These are phyloP conservation scores for Timema podura DNA, from an alignment of 2,888 invertebrate genomes.

Conservation along the genomic window DNA sequence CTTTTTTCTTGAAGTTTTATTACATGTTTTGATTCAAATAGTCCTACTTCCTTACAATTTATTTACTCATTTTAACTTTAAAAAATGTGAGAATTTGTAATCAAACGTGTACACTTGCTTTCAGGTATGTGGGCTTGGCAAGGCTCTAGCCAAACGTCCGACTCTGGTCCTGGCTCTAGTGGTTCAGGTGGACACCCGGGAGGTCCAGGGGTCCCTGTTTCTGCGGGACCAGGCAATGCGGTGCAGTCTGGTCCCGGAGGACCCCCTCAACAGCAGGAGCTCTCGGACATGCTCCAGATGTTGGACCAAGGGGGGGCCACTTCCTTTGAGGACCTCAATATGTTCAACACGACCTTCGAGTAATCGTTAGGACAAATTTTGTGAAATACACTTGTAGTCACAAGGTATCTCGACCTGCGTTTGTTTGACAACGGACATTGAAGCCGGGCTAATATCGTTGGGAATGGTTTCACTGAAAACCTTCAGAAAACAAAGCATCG, in stretches of 20 bases:
- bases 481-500: too few species aligned
- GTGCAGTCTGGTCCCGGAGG: constrained; percentile 42
- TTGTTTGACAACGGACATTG: too few species aligned
- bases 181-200: constrained; percentile 38
- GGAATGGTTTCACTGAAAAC: too few species aligned
- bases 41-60: too few species aligned
- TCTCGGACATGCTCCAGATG: constrained; percentile 92
- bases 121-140: constrained; percentile 80
- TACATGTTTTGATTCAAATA: too few species aligned
- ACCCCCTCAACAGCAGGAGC: constrained; percentile 63
- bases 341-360: constrained; percentile 82
- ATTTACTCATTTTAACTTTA: too few species aligned
- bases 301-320: constrained; percentile 74
- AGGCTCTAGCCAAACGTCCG: constrained; percentile 47
- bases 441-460: too few species aligned
- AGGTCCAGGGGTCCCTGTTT: constrained; percentile 42
- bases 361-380: constrained; percentile 37
- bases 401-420: too few species aligned
- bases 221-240: constrained; percentile 40
- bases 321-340: constrained; percentile 85
- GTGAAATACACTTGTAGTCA: background rate
- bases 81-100: too few species aligned
- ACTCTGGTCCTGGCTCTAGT: constrained; percentile 48
- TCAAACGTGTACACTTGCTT: too few species aligned
- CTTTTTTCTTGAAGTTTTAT: too few species aligned